Evolutionary conservation across 2,888 invertebrate species (phyloP).

Genomic region (Alloplasta piceator): DNA sequence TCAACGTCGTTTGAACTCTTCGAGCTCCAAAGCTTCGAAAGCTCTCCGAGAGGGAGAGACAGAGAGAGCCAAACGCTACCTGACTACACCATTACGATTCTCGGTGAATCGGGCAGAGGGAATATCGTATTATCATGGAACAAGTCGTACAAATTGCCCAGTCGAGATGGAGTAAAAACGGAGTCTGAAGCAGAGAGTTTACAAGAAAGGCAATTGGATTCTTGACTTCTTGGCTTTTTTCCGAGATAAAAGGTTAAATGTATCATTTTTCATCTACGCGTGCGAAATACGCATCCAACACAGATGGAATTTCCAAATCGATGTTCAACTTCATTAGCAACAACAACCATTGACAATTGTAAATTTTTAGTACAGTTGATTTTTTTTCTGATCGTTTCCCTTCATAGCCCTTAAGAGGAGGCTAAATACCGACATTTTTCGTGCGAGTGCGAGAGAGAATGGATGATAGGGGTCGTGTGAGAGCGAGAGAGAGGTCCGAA

Average conservation of each 20-base stretch:
- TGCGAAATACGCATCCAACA: background rate
- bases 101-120: background rate
- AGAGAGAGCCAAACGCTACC: background rate
- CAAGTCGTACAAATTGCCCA: slow-evolving; percentile 6
- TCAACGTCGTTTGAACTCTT: background rate
- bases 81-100: background rate
- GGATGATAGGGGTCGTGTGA: no score
- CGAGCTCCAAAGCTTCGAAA: background rate
- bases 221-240: background rate
- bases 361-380: no score
- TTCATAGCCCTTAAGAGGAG: no score
- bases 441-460: no score
- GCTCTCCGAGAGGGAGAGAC: background rate
- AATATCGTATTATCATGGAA: slow-evolving; percentile 15
- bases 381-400: no score
- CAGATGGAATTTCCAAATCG: background rate
- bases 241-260: background rate
- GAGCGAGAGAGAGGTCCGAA: no score
- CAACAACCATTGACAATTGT: no score
- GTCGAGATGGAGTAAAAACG: background rate
- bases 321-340: no score
- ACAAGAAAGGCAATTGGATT: background rate
- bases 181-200: background rate
- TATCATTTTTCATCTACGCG: background rate
- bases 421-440: no score